These are phyloP conservation scores for Silurus aristotelis DNA, from an alignment of 2,797 vertebrate genomes.

Conservation along the genomic window DNA sequence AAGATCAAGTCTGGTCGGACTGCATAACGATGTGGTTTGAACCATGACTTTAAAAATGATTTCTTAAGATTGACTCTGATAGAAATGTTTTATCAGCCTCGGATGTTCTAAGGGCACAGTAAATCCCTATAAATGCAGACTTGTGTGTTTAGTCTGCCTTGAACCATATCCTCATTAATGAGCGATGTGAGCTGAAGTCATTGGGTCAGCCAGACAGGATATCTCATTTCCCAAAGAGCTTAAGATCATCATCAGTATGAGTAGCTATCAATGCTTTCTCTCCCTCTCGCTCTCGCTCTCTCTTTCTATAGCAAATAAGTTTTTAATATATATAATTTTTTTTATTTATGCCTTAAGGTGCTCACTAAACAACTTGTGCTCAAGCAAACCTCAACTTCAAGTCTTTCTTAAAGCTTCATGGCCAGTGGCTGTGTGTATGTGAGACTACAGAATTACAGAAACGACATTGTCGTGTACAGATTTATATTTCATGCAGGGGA, in stretches of 20 bases:
- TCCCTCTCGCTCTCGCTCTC: background rate
- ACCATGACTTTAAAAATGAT: slow-evolving; percentile 44
- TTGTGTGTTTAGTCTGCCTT: slow-evolving; percentile 39
- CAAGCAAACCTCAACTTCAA: background rate
- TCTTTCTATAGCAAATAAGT: background rate
- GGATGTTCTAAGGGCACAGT: slow-evolving; percentile 37
- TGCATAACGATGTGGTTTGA: slow-evolving; percentile 50
- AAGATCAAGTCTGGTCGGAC: slow-evolving; percentile 37
- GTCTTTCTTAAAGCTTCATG: background rate
- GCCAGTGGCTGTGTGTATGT: background rate
- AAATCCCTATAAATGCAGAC: slow-evolving; percentile 55
- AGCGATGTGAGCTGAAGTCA: slow-evolving; percentile 46
- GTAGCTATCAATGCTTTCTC: background rate
- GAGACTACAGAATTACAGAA: background rate
- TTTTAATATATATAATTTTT: slow-evolving; percentile 4
- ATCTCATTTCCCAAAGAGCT: slow-evolving; percentile 47
- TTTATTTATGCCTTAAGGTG: background rate
- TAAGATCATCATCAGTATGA: slow-evolving; percentile 7
- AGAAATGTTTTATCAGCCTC: slow-evolving; percentile 12
- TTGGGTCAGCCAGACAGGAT: slow-evolving; percentile 42
- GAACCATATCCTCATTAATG: slow-evolving; percentile 45
- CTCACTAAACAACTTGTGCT: background rate
- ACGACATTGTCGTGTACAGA: background rate
- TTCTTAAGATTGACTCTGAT: slow-evolving; percentile 33
- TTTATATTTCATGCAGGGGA: slow-evolving; percentile 43